Conservation (phyloP, 2,797 vertebrate genomes). For the Acanthopagrus latus region DNA sequence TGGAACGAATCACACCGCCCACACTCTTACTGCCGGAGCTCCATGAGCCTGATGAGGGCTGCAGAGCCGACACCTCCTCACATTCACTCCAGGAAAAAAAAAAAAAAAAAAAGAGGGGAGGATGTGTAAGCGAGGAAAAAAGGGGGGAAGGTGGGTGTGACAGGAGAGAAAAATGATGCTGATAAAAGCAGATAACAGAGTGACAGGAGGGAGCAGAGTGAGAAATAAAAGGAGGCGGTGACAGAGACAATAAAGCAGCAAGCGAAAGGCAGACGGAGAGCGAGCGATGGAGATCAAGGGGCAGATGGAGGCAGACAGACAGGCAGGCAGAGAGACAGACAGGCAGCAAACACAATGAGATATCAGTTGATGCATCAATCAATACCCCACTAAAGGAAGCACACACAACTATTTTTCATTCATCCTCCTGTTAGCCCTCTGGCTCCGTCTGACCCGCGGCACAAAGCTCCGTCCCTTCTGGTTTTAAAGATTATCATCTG, state of each 20-base stretch:
- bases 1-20: slow-evolving; percentile 60
- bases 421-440: slow-evolving; percentile 35
- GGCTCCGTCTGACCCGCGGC: slow-evolving; percentile 28
- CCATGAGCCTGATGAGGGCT: slow-evolving; percentile 69
- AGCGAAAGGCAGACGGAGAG: slow-evolving; percentile 48
- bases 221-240: slow-evolving; percentile 64
- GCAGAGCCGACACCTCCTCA: slow-evolving; percentile 57
- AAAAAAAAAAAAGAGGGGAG: slow-evolving; percentile 34
- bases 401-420: slow-evolving; percentile 44
- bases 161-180: slow-evolving; percentile 48
- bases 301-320: slow-evolving; percentile 49
- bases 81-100: slow-evolving; percentile 49
- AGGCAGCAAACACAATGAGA: slow-evolving; percentile 39
- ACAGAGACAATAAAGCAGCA: slow-evolving; percentile 61
- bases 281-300: slow-evolving; percentile 44
- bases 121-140: slow-evolving; percentile 30
- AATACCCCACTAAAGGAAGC: slow-evolving; percentile 46
- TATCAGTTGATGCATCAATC: slow-evolving; percentile 49
- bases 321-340: slow-evolving; percentile 8
- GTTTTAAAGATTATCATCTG: slow-evolving; percentile 9
- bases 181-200: slow-evolving; percentile 68
- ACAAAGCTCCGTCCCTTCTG: neutral
- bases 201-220: slow-evolving; percentile 65
- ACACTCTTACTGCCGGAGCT: slow-evolving; percentile 54
- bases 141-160: slow-evolving; percentile 30